Evolutionary conservation across 2,888 invertebrate species (phyloP), one percentile per base, ranked within the genome.

Genomic region (Drosophila niveifrons): DNA sequence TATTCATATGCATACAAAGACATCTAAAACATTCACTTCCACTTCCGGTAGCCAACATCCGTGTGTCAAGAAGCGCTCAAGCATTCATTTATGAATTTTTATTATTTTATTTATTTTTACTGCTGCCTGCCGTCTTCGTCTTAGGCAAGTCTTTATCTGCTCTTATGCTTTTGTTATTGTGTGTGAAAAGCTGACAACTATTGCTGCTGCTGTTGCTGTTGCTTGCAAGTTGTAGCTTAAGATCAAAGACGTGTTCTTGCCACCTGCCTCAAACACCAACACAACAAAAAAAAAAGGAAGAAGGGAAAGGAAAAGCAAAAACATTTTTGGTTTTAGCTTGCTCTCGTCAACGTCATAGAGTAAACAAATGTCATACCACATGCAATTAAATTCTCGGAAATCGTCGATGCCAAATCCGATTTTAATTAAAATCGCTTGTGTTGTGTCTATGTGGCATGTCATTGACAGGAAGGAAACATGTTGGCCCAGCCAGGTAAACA

Each of bases 21-120:
- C 18, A 61, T 46, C 34, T 41, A 46, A 23, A 50, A 65, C 29
- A 72, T 67, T 62, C 47, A 67, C 75, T 62, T 29, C 46, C 28
- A 70, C 51, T 66, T 89, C 89, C 87, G 72, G 81, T 71, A 70
- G 58, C 72, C 34, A 80, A 87, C 87, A 77, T 86, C 84, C 82
- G 78, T 80, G 70, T 87, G 84, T 84, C 82, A 78, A 72, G 71
- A 75, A 53, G 81, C 82, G 61, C 82, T 83, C 75, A 68, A 73
- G 83, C 88, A 84, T 87, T 81, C 66, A 89, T 84, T 89, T 83
- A 89, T 89, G 88, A 81, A 81, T 83, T 89, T 81, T 87, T 87
- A 87, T 84, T 71, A 80, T 80, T 58, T 72, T 63, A 53, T 72
- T 53, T 69, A 52, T 61, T 46, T 18, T 53, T 17, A n/a, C 52